Conservation (phyloP, 1,140 invertebrate species). For the Drosophila watanabei region DNA sequence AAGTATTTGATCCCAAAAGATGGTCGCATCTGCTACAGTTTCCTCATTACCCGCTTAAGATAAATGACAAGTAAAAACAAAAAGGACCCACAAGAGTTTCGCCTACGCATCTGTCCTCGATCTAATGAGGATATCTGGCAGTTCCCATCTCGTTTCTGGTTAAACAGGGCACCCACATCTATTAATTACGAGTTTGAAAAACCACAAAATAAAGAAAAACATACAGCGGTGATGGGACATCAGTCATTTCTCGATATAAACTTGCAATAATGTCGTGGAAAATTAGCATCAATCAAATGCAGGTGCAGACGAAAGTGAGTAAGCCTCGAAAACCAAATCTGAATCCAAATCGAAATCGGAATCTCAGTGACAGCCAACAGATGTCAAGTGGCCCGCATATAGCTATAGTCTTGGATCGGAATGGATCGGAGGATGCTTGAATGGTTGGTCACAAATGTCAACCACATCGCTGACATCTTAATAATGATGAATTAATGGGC, state of each 20-base stretch:
- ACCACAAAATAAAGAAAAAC: not conserved
- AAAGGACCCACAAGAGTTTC: conserved; percentile 20
- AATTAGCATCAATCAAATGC: conserved; percentile 82
- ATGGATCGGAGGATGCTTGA: conserved; percentile 16
- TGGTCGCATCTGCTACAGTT: conserved; percentile 2
- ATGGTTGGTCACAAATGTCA: conserved; percentile 72
- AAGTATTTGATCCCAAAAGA: not conserved
- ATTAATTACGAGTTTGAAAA: conserved; percentile 45
- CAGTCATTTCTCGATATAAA: conserved; percentile 61
- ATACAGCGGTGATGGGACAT: conserved; percentile 37
- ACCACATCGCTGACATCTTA: conserved; percentile 81
- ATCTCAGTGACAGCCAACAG: conserved; percentile 75
- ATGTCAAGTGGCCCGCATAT: conserved; percentile 82
- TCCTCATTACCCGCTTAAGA: conserved; percentile 7
- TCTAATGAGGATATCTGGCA: conserved; percentile 28
- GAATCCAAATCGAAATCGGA: conserved; percentile 35
- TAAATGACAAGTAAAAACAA: conserved; percentile 20
- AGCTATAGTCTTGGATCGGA: conserved; percentile 2
- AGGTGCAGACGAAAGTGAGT: conserved; percentile 65
- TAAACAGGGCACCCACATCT: conserved; percentile 67
- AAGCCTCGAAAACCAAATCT: conserved; percentile 20
- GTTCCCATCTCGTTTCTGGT: conserved; percentile 36
- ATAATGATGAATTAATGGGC: conserved; percentile 84
- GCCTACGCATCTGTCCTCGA: conserved; percentile 47
- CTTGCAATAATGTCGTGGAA: conserved; percentile 75